phyloP scores from a whole-genome alignment of 2,888 invertebrate species.

The Drosophila melanocephala region DNA sequence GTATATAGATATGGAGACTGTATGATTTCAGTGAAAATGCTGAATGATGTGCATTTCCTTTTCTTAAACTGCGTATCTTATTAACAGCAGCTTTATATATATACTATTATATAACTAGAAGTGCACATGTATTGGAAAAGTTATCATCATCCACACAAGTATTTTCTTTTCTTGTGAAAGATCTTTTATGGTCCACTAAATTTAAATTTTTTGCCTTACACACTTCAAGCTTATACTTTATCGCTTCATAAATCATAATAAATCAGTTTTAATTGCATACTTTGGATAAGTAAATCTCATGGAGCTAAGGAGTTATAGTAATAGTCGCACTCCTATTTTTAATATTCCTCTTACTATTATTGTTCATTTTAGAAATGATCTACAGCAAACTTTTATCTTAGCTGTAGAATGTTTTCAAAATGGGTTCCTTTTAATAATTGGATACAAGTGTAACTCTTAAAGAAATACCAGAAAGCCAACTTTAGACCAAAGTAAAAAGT shows the following conservation, averaged over 20 bases:
- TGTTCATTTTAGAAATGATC: not conserved
- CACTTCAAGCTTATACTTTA: not conserved
- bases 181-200: not conserved
- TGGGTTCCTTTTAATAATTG: not conserved
- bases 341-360: not conserved
- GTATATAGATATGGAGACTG: not conserved
- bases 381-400: not conserved
- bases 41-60: conserved; percentile 27
- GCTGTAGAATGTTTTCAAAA: not conserved
- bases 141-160: no score
- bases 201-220: not conserved
- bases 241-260: not conserved
- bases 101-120: not conserved
- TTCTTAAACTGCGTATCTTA: not conserved
- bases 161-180: no score
- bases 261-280: not conserved
- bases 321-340: not conserved
- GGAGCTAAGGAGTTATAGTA: no score
- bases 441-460: not conserved
- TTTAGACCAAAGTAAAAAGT: not conserved
- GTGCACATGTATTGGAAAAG: not conserved
- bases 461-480: not conserved
- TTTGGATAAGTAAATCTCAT: not conserved
- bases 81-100: not conserved
- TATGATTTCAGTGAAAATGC: conserved; percentile 1